Base-by-base conservation (phyloP, 2,888 invertebrate genomes). In the Chloroclystis v-ata region DNA sequence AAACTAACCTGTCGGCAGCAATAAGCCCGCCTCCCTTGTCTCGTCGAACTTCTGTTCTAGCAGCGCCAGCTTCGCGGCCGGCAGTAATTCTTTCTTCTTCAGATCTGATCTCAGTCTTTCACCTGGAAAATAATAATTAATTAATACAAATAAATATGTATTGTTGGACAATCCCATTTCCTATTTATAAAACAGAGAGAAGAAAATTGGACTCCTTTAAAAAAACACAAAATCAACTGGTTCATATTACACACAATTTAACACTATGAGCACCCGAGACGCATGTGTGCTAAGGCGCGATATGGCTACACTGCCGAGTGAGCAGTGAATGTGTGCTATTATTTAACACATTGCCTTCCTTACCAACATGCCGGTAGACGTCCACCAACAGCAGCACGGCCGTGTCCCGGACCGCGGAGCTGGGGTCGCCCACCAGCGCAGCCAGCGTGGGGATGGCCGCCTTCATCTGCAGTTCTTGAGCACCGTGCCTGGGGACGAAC, bases 41-140 rank as follows among this genome's bases (percentile, higher is more conserved):
- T 97, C 96, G 80, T 97, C 97, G 75, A 97, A 97, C 72, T 93
- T 94, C 62, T 93, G 92, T 61, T 94, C 92, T 2, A 98, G 82
- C 10, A 91, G 84, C 0, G 89, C 86, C 62, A 93, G 68, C 73
- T 94, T 95, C 37, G 92, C 89, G n/a, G 92, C 90, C 0, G 95
- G 94, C 43, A 95, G 89, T 29, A 93, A 85, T 65, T 94, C 92
- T 66, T 96, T 95, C 74, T 93, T 93, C 67, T 93, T 91, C 56
- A 98, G 83, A 75, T 98, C 97, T 39, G 90, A 83, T 62, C 96
- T 83, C 53, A 98, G 87, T 74, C 94, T 91, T 72, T 98, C 98
- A 44, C 91, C 91, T 89, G 67, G n/a, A 43, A 45, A 5, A 20
- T 2, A 9, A 9, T 2, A 28, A 7, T 7, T 26, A 26, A 6